Evolutionary conservation across 2,797 vertebrate genomes (phyloP).

Genomic region (Monodelphis domestica): DNA sequence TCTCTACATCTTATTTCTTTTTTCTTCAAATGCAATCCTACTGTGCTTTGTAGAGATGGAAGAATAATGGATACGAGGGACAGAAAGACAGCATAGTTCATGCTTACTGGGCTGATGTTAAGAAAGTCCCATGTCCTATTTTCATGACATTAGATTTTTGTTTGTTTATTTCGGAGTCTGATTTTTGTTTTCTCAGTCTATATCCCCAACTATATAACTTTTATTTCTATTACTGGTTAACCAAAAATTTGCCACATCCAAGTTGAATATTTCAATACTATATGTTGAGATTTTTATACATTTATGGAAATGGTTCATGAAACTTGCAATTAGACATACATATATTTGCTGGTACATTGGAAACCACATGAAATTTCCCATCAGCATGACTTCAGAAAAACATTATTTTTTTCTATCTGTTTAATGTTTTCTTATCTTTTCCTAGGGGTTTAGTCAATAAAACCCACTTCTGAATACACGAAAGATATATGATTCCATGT

Average conservation of each 20-base stretch:
- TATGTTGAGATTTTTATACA: slow-evolving; percentile 63
- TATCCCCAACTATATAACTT: slow-evolving; percentile 33
- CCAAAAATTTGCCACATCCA: slow-evolving; percentile 70
- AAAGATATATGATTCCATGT: not conserved
- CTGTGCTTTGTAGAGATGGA: not conserved
- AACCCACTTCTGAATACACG: not conserved
- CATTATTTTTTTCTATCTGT: slow-evolving; percentile 59
- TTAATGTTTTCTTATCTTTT: slow-evolving; percentile 20
- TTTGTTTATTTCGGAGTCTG: rapidly evolving
- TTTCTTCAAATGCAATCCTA: rapidly evolving
- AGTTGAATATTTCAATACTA: slow-evolving; percentile 59
- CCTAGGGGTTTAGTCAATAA: slow-evolving; percentile 15
- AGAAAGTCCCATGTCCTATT: not conserved
- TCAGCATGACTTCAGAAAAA: slow-evolving; percentile 66
- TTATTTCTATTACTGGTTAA: slow-evolving; percentile 56
- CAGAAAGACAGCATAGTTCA: rapidly evolving
- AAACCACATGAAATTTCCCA: slow-evolving; percentile 56
- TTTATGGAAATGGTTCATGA: slow-evolving; percentile 41
- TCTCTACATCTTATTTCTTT: rapidly evolving
- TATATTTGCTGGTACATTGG: slow-evolving; percentile 66
- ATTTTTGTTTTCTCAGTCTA: slow-evolving; percentile 39
- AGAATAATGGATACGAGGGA: not conserved
- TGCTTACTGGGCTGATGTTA: rapidly evolving
- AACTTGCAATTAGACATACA: slow-evolving; percentile 71
- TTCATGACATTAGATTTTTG: not conserved